Evolutionary conservation across 2,797 vertebrate genomes (phyloP), one percentile per base, ranked within the genome.

Genomic region (Taeniopygia guttata): DNA sequence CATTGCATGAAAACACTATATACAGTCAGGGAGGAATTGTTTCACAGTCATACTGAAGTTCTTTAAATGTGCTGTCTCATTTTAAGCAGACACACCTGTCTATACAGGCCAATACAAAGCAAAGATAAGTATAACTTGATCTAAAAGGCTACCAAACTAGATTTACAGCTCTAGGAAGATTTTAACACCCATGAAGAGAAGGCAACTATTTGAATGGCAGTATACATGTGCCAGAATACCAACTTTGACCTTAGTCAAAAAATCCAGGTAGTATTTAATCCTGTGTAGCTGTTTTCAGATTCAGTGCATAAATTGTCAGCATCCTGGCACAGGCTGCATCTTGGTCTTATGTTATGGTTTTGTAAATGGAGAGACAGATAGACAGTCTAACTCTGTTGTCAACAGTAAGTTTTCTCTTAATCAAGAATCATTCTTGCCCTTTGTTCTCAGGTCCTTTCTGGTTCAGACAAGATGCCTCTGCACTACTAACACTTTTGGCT

Each of bases 121-220:
- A 84, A 66, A 15, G 11, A 36, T 40, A 87, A 73, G 32, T 13
- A 79, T 52, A 79, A 82, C 1, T 2, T 26, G 6, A 63, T 45
- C 45, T n/a, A 62, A 79, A 87, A 87, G 49, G 21, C 56, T 67
- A 59, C 20, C 36, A 59, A 52, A 27, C 22, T 73, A 54, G 79
- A 74, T 92, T 78, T 56, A 70, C 19, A 94, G 32, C 26, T 83
- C 49, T 40, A 89, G 48, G 21, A 73, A 66, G n/a, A 56, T 60
- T 56, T 75, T 49, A 54, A 49, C 1, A 1, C 22, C 49, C 34
- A 42, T 17, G 12, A 12, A 58, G 69, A 66, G 40, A 86, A 20
- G 17, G 21, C 12, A 81, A 45, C 17, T 60, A 27, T 64, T 56
- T 52, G 56, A 29, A 66, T 5, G 7, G 40, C n/a, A 78, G 29